Conservation (phyloP, 2,113 vertebrate species). For the Platysternon megacephalum region DNA sequence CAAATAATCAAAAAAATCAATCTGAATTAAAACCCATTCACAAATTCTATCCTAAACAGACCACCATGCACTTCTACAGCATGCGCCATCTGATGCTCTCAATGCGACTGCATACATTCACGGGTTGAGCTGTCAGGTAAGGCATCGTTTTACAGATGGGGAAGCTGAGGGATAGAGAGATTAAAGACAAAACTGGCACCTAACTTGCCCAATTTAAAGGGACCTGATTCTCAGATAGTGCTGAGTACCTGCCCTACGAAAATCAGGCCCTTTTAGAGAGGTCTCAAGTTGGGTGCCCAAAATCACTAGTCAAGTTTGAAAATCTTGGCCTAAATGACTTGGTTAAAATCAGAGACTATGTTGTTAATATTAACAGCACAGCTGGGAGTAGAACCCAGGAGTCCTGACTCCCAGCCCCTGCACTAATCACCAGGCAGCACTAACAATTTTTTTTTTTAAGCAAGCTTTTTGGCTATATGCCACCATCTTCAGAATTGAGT, state of each 20-base stretch:
- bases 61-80: not conserved
- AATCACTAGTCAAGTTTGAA: not conserved
- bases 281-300: not conserved
- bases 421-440: not conserved
- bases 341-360: fast-evolving
- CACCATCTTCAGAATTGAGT: not conserved
- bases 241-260: not conserved
- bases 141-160: not conserved
- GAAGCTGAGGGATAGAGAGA: not conserved
- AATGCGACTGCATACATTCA: not conserved
- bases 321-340: fast-evolving
- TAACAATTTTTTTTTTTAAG: not conserved
- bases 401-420: not conserved
- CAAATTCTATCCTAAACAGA: not conserved
- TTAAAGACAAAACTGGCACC: not conserved
- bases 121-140: not conserved
- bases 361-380: not conserved
- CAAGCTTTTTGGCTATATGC: not conserved
- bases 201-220: not conserved
- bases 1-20: not conserved
- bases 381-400: not conserved
- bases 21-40: not conserved
- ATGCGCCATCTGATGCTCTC: fast-evolving
- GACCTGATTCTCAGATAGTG: not conserved
- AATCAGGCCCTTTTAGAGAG: not conserved